Conservation (phyloP, 2,888 invertebrate species). For the Lepetodrilus schrolli region DNA sequence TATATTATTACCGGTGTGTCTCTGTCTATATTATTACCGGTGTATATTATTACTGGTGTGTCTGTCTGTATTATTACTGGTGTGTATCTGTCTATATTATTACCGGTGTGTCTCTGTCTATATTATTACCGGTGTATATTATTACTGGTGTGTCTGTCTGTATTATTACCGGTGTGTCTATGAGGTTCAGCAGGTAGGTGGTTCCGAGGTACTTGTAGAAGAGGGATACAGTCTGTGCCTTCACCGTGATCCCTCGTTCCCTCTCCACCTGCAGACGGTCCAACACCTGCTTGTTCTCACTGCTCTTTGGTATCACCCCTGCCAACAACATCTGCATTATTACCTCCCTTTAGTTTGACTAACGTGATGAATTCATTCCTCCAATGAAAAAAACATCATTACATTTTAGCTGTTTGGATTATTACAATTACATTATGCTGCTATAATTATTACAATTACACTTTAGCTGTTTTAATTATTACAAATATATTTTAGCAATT, state of each 20-base stretch:
- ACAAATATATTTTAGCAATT: too few relatives aligned
- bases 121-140: not conserved
- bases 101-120: too few relatives aligned
- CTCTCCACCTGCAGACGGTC: slow-evolving; percentile 86
- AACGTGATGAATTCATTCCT: not conserved
- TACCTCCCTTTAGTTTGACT: not conserved
- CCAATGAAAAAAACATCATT: too few relatives aligned
- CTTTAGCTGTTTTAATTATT: too few relatives aligned
- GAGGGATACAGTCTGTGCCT: slow-evolving; percentile 95
- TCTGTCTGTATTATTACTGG: slow-evolving; percentile 81
- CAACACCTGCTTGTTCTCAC: slow-evolving; percentile 76
- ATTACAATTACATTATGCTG: not conserved
- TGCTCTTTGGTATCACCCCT: slow-evolving; percentile 75
- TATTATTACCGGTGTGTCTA: slow-evolving; percentile 93
- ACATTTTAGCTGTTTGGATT: too few relatives aligned
- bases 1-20: too few relatives aligned
- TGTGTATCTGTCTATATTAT: slow-evolving; percentile 97
- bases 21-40: too few relatives aligned
- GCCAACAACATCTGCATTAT: slow-evolving; percentile 4
- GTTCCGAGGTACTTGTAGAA: slow-evolving; percentile 80
- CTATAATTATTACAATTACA: too few relatives aligned
- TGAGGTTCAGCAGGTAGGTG: slow-evolving; percentile 89
- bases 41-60: not conserved
- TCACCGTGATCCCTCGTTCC: slow-evolving; percentile 98
- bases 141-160: slow-evolving; percentile 30